Base-by-base conservation (phyloP, 2,888 invertebrate species). In the Reticulitermes lucifugus region DNA sequence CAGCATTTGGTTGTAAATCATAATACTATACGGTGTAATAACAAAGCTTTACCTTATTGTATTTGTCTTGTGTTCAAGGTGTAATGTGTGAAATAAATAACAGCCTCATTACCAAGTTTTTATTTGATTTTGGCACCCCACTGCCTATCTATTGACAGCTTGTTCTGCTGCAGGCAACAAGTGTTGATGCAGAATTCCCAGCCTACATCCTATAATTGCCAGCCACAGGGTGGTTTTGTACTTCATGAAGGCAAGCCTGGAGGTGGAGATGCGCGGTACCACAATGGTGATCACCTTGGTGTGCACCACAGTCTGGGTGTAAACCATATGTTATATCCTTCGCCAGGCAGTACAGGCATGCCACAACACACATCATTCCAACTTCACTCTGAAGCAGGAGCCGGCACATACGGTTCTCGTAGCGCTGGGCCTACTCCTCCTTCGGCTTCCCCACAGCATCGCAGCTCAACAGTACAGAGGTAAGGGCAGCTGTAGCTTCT, bases 391-490 rank as follows among this genome's bases (percentile, higher is more conserved):
- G 86, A 86, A 91, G 88, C 91, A 92, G 86, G 91, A 90, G 87
- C 90, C 91, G 79, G 91, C 91, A 85, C 92, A 92, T 88, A 88
- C 90, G 86, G 89, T 89, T 77, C 89, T 91, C 84, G 91, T 90
- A 88, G 92, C 91, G 88, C 92, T 92, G 88, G 92, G 92, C 77
- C 92, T 92, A 87, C 80, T 9, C 92, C 93, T 73, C 92, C 92
- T 79, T 92, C 94, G 87, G 93, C 94, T 86, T 95, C 95, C 87
- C 95, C 95, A 71, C 94, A 94, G 89, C 94, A 95, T 89, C 91
- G 93, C 84, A 92, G 93, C 35, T 83, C 81, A 21, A 70, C 81
- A 70, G 70, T 81, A 22, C 81, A 81, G 43, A 65, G 81, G 81
- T 81, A 81, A 41, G 21, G 18, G 9, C 25, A 25, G 7, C 5